Evolutionary conservation across 2,888 invertebrate species (phyloP).

Genomic region (Diadegma fenestrale): DNA sequence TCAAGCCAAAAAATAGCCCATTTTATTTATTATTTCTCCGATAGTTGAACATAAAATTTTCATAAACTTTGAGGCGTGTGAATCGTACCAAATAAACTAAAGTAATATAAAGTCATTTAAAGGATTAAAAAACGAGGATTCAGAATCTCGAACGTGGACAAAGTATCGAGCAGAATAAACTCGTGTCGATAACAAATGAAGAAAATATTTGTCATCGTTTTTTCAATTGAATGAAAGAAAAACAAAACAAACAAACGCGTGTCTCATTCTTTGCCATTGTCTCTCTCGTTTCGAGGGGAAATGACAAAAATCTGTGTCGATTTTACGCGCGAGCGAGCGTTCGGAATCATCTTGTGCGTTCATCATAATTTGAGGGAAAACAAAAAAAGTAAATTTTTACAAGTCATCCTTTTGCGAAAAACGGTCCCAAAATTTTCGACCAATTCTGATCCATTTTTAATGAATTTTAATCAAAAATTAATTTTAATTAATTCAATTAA

Average conservation of each 20-base stretch:
- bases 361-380: slow-evolving; percentile 8
- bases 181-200: slow-evolving; percentile 25
- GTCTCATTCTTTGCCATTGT: slow-evolving; percentile 46
- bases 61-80: slow-evolving; percentile 71
- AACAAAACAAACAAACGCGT: background rate
- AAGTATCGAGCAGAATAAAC: slow-evolving; percentile 11
- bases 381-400: too few relatives aligned
- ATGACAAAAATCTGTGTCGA: slow-evolving; percentile 32
- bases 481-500: too few relatives aligned
- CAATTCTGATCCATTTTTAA: too few relatives aligned
- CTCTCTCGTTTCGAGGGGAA: slow-evolving; percentile 40
- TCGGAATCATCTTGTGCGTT: slow-evolving; percentile 60
- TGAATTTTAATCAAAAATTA: too few relatives aligned
- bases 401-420: too few relatives aligned
- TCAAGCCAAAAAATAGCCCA: slow-evolving; percentile 73
- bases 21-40: slow-evolving; percentile 75
- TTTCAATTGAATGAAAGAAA: slow-evolving; percentile 20
- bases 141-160: slow-evolving; percentile 32
- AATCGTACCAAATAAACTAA: slow-evolving; percentile 79
- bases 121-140: slow-evolving; percentile 8
- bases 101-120: slow-evolving; percentile 74
- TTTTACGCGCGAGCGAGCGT: slow-evolving; percentile 60
- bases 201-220: slow-evolving; percentile 52
- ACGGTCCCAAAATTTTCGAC: too few relatives aligned
- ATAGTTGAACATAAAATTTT: slow-evolving; percentile 71